Evolutionary conservation across 2,888 invertebrate species (phyloP), one percentile per base, ranked within the genome.

Genomic region (Mycalesis mineus): DNA sequence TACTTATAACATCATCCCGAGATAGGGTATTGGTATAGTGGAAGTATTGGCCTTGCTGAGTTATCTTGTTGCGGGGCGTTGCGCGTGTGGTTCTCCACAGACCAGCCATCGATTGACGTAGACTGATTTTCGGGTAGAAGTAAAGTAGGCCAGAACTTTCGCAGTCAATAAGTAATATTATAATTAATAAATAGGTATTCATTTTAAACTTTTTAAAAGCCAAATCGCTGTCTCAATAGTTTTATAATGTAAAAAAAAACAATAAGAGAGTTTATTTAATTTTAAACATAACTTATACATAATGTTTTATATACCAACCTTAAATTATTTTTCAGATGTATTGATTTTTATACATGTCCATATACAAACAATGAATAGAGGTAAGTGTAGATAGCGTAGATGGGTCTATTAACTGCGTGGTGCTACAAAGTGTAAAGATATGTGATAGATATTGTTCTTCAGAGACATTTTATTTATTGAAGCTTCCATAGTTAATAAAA

Each of bases 251-350:
- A 78, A 80, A 22, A 22, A 22, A 22, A 22, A 86, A 82, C 83
- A 79, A 77, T 85, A 87, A 88, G 84, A 88, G 84, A 86, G 80
- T 84, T 84, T 88, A 88, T 88, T 88, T 89, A 86, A 86, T 84
- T 87, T 87, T 82, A 87, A 86, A 84, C 80, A 82, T 82, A 80
- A 86, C 75, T 78, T 88, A 82, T 88, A 88, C 82, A 86, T 75
- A 87, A 86, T 84, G 75, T 88, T 88, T 88, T 88, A 88, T 88
- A 88, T 84, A 86, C 78, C 82, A 75, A 82, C 76, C 78, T 84
- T 85, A 86, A 87, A 86, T 89, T 82, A 88, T 88, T 88, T 87
- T 86, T 86, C 88, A 88, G 87, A 88, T 86, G 84, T 86, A 88
- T 84, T 87, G 78, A 83, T 85, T 88, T 89, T 88, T 89, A 85